Percentiles rank a stretch among this genome's conserved stretches.
These are phyloP conservation scores for Glandiceps talaboti DNA, from an alignment of 53 echinoderm and acorn worm genomes.

Conservation along the genomic window DNA sequence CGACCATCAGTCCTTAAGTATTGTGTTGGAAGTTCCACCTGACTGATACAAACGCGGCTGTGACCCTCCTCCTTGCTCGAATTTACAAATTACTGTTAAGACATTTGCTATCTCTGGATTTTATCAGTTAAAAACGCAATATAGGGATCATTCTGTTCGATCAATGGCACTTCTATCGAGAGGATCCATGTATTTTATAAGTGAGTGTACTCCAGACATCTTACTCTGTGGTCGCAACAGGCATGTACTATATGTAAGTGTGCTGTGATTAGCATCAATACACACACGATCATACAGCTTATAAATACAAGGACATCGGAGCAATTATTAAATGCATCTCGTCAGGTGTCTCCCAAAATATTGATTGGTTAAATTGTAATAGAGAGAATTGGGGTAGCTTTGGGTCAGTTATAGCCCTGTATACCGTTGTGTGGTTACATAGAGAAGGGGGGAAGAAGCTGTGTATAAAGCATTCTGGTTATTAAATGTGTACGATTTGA, in stretches of 20 bases:
- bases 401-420: neutral
- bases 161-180: no score
- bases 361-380: neutral
- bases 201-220: no score
- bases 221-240: no score
- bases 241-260: no score
- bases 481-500: no score
- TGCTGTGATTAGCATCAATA: neutral
- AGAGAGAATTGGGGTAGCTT: neutral
- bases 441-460: no score
- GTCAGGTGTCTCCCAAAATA: neutral
- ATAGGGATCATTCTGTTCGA: neutral
- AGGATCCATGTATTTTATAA: no score
- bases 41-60: neutral
- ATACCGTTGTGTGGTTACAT: no score
- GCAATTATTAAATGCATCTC: neutral
- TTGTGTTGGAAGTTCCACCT: neutral
- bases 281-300: neutral
- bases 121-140: neutral
- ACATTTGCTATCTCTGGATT: neutral
- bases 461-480: no score
- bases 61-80: neutral
- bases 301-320: neutral
- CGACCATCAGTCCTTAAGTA: neutral
- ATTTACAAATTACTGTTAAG: neutral